Conservation (phyloP, 2,888 invertebrate species). For the Agrochola circellaris region DNA sequence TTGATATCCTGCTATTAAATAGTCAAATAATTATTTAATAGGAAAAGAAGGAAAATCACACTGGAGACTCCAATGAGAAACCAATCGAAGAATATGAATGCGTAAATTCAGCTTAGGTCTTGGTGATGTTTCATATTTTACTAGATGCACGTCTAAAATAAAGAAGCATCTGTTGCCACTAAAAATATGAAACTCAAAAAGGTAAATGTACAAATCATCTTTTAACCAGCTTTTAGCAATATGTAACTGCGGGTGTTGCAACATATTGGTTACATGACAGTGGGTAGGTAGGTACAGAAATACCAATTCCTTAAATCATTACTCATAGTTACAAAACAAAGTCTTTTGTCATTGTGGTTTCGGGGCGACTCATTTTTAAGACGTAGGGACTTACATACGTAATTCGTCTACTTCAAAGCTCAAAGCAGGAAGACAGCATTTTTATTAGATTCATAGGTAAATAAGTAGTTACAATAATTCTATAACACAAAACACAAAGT, state of each 20-base stretch:
- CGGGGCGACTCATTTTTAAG: slow-evolving; percentile 9
- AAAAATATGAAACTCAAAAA: not conserved
- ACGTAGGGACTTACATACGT: not conserved
- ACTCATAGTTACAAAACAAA: slow-evolving; percentile 37
- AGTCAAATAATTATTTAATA: not conserved
- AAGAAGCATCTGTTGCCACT: not conserved
- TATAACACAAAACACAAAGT: not conserved
- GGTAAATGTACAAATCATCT: not conserved
- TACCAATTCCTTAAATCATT: slow-evolving; percentile 38
- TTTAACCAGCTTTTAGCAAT: not conserved
- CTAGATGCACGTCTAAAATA: not conserved
- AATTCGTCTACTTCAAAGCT: not conserved
- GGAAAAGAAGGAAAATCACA: not conserved
- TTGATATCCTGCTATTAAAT: not conserved
- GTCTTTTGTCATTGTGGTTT: slow-evolving; percentile 29
- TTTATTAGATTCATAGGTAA: not conserved
- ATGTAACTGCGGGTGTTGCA: not conserved
- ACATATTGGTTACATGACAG: slow-evolving; percentile 6
- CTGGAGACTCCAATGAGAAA: not conserved
- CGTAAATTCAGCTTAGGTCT: not conserved
- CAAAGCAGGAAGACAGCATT: not conserved
- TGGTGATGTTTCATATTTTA: not conserved
- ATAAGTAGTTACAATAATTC: not conserved
- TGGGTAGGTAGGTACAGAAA: slow-evolving; percentile 4
- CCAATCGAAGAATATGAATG: not conserved